Evolutionary conservation across 2,797 vertebrate genomes (phyloP).

Genomic region (Halcyon chelicuti): DNA sequence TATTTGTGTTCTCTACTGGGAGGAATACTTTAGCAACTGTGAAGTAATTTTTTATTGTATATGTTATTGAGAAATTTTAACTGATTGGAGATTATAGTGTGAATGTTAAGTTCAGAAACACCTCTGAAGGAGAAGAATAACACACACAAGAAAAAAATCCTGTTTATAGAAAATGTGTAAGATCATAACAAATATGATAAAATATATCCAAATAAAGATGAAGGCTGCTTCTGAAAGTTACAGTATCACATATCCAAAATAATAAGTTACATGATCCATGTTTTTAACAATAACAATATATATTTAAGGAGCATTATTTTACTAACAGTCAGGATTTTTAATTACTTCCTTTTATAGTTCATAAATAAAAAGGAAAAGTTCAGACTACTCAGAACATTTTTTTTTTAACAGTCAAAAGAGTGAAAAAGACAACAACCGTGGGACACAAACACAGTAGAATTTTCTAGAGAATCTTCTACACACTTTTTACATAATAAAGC

Average conservation of each 20-base stretch:
- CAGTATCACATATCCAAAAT: neutral
- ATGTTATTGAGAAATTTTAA: neutral
- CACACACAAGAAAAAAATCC: rapidly evolving
- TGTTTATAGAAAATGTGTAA: neutral
- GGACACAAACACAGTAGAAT: too few relatives aligned
- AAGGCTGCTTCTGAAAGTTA: neutral
- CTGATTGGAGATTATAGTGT: neutral
- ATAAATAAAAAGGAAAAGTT: too few relatives aligned
- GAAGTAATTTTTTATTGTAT: neutral
- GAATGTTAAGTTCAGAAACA: neutral
- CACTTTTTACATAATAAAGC: too few relatives aligned
- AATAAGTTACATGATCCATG: neutral
- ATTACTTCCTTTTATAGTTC: too few relatives aligned
- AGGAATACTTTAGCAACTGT: neutral
- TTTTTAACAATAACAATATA: neutral
- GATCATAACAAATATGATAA: neutral
- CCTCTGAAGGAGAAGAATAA: neutral
- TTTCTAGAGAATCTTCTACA: too few relatives aligned
- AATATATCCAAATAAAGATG: neutral
- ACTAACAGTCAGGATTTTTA: too few relatives aligned
- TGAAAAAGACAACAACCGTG: too few relatives aligned
- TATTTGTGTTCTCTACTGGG: neutral
- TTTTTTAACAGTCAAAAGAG: too few relatives aligned
- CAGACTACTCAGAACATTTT: too few relatives aligned
- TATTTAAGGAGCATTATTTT: neutral